Percentiles rank a stretch among this genome's conserved stretches.
Evolutionary conservation across 1,140 invertebrate species (phyloP).

Genomic region (Pachyrhynchus sulphureomaculatus): DNA sequence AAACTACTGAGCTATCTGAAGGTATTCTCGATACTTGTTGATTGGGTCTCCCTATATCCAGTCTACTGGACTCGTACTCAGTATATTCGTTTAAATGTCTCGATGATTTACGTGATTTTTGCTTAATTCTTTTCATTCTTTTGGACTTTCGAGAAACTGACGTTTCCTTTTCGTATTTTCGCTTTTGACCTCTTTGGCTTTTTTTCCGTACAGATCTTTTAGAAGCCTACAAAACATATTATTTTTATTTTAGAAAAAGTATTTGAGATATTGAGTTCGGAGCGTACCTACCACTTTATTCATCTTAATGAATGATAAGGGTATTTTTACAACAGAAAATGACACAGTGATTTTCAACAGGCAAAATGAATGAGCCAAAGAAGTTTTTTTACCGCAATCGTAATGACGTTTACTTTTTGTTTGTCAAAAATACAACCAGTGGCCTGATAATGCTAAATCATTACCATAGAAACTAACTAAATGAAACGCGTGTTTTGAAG

Average conservation of each 20-base stretch:
- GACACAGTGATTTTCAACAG: too few species aligned
- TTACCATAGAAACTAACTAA: background rate
- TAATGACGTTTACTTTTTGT: too few species aligned
- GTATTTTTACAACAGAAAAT: too few species aligned
- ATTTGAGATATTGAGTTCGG: too few species aligned
- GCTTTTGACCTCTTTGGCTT: background rate
- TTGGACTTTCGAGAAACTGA: background rate
- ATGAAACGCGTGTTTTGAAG: too few species aligned
- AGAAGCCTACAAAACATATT: background rate
- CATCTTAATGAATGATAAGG: too few species aligned
- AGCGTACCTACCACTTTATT: slow-evolving; percentile 11
- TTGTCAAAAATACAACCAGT: too few species aligned
- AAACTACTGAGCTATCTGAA: slow-evolving; percentile 16
- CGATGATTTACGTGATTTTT: background rate
- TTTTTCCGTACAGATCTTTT: background rate
- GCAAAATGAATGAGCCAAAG: too few species aligned
- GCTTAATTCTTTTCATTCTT: slow-evolving; percentile 1
- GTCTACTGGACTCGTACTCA: slow-evolving; percentile 8
- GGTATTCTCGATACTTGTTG: background rate
- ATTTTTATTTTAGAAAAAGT: too few species aligned
- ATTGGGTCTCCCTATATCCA: slow-evolving; percentile 4
- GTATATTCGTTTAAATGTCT: slow-evolving; percentile 3
- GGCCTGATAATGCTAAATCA: too few species aligned
- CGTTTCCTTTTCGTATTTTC: slow-evolving; percentile 2
- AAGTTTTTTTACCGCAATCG: too few species aligned